Conservation (phyloP, 2,113 vertebrate genomes). For the Tenrec ecaudatus region DNA sequence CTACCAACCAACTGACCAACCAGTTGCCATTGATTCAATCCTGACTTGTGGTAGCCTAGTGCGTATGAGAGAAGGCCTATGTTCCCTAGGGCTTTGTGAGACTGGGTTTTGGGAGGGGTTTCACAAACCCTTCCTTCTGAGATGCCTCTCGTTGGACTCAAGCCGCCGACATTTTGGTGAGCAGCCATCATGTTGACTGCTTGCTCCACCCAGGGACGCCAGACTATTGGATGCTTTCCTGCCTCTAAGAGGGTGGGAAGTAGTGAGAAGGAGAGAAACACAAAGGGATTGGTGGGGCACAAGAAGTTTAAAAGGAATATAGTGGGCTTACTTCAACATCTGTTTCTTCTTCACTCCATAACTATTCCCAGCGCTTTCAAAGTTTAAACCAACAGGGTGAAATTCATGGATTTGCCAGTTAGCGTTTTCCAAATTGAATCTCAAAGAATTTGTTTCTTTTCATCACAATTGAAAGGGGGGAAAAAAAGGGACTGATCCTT, state of each 20-base stretch:
- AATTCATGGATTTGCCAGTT: conserved; percentile 55
- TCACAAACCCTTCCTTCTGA: not conserved
- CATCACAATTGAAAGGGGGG: conserved; percentile 34
- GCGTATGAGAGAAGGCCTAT: not conserved
- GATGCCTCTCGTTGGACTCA: not conserved
- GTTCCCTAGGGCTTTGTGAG: not conserved
- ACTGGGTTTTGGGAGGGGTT: not conserved
- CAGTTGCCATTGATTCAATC: not conserved
- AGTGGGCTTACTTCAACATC: not conserved
- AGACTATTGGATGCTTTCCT: not conserved
- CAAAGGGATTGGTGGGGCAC: not conserved
- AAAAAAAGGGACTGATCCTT: not conserved
- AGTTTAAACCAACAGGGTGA: conserved; percentile 56
- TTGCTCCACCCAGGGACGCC: not conserved
- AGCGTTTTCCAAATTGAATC: conserved; percentile 50
- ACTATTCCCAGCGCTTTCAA: conserved; percentile 49
- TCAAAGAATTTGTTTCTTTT: conserved; percentile 62
- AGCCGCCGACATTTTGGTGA: not conserved
- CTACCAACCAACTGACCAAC: not conserved
- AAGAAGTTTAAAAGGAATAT: not conserved
- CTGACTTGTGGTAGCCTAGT: not conserved
- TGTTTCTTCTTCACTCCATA: conserved; percentile 53
- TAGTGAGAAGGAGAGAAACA: too few species aligned
- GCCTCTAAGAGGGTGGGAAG: not conserved
- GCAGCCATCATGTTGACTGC: not conserved